Evolutionary conservation across 1,140 invertebrate genomes (phyloP), one percentile per base, ranked within the genome.

Genomic region (Ephestia elutella): DNA sequence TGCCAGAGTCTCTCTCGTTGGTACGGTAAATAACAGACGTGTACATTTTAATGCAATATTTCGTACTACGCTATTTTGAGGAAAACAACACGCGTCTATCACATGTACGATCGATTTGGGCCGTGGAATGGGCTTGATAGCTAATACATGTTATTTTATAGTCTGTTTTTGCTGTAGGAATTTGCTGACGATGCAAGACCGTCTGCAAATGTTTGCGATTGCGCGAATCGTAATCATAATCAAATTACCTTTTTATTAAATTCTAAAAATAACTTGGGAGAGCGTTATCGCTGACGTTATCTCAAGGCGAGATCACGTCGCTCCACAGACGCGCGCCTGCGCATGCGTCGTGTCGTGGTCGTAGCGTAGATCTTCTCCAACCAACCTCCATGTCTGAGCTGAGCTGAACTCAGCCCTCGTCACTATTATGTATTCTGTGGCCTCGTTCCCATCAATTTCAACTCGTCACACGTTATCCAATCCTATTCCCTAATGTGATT

Each of bases 231-330:
- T 68, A 63, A 69, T 71, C 67, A 68, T 65, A 74, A 72, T 66
- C 64, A 63, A 61, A 71, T 78, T 84, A 82, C 75, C 76, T 86
- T 86, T 86, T 86, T 86, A 84, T 80, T 79, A 75, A 80, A 68
- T 77, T 82, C 80, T 88, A 86, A 84, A 85, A 82, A 86, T 88
- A 88, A 62, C 63, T 66, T 48, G 35, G 61, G 66, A 69, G 69
- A 80, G 72, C 75, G 82, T 88, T 88, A 88, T 88, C 86, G 71
- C 69, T 70, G 71, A 73, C 79, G 80, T 86, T 88, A 88, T 88
- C 83, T 86, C 81, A 83, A 86, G 82, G 83, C 76, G 75, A 86
- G 75, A 82, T 78, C 71, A 66, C 64, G 66, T 63, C 56, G 60
- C 61, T 54, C 53, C 63, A 13, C 38, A n/a, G 38, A 9, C 1